These are phyloP conservation scores for Chaetogeoica ovagalla DNA, from an alignment of 2,888 invertebrate species.

Conservation along the genomic window DNA sequence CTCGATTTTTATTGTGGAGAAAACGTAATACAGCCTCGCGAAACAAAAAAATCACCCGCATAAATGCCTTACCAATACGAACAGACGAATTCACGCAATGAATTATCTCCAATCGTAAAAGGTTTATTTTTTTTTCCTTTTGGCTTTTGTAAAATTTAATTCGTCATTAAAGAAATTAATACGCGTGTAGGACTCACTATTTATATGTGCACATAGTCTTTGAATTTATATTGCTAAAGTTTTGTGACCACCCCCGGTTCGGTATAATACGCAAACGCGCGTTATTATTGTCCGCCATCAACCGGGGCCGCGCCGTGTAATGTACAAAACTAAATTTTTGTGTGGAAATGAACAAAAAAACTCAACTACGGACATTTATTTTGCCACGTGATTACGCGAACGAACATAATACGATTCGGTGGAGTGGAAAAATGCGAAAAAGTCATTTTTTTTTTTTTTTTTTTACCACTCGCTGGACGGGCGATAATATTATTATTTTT, in stretches of 20 bases:
- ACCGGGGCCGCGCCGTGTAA: background rate
- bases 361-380: background rate
- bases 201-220: background rate
- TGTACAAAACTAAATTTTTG: background rate
- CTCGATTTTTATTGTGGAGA: background rate
- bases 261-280: too few species aligned
- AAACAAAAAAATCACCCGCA: too few species aligned
- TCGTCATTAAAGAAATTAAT: slow-evolving; percentile 14
- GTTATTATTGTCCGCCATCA: background rate
- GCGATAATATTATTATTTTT: too few species aligned
- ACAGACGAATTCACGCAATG: background rate
- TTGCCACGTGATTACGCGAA: background rate
- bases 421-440: too few species aligned
- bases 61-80: background rate
- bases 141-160: background rate
- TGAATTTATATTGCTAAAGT: slow-evolving; percentile 20
- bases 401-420: too few species aligned
- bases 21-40: background rate
- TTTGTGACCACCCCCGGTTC: background rate
- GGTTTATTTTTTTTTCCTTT: too few species aligned
- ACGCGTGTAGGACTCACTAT: background rate
- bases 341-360: background rate
- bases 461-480: too few species aligned
- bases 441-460: too few species aligned
- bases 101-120: background rate